Evolutionary conservation across 2,888 invertebrate species (phyloP).

Genomic region (Sympetrum striolatum): DNA sequence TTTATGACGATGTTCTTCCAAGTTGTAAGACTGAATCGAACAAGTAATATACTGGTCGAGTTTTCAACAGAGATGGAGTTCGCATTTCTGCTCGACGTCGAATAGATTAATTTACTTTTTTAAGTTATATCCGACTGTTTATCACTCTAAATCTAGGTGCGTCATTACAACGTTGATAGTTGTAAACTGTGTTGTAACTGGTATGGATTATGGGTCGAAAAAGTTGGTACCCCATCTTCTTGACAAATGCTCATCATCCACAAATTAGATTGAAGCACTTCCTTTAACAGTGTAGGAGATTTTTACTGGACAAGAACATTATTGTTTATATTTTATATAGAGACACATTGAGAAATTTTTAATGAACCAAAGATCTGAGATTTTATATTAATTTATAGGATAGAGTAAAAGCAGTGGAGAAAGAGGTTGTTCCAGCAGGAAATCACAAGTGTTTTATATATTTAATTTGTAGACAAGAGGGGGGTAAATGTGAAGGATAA

Average conservation of each 20-base stretch:
- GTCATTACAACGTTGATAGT: neutral
- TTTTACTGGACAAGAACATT: neutral
- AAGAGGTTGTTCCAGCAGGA: neutral
- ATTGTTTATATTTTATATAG: neutral
- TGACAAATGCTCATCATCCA: neutral
- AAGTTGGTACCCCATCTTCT: neutral
- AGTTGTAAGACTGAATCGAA: constrained; percentile 36
- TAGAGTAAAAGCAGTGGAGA: neutral
- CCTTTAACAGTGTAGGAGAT: neutral
- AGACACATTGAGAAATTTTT: neutral
- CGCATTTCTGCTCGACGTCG: neutral
- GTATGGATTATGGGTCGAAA: neutral
- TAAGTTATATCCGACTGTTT: neutral
- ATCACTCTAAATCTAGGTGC: neutral
- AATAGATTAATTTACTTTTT: neutral
- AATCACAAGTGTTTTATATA: neutral
- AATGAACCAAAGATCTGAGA: neutral
- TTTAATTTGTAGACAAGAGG: neutral
- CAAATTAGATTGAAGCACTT: neutral
- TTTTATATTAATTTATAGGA: neutral
- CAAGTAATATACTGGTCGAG: neutral
- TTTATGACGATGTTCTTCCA: constrained; percentile 21
- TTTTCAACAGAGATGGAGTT: neutral
- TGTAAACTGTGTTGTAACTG: neutral
- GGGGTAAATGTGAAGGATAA: neutral